phyloP scores from a whole-genome alignment of 2,888 invertebrate genomes.

The Tetranychus piercei region DNA sequence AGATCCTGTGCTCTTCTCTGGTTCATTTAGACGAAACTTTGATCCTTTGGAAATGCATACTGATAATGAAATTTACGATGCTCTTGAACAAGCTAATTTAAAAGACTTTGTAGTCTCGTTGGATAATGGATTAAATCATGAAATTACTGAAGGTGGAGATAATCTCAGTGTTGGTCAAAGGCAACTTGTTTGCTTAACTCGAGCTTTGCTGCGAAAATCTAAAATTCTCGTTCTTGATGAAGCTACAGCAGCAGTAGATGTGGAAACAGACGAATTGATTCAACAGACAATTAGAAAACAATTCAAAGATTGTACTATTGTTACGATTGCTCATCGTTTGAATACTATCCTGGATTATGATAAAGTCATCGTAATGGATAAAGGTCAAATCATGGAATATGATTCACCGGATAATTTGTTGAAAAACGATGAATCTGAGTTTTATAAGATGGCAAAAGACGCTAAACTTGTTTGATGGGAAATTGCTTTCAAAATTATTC shows the following conservation, averaged over 20 bases:
- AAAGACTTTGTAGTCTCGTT: conserved; percentile 47
- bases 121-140: conserved; percentile 47
- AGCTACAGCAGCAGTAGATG: conserved; percentile 31
- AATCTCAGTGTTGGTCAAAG: conserved; percentile 78
- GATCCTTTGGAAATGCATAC: conserved; percentile 66
- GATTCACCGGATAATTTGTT: conserved; percentile 25
- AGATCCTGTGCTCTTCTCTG: conserved; percentile 63
- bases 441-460: conserved; percentile 27
- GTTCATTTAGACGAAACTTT: conserved; percentile 56
- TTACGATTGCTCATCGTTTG: conserved; percentile 41
- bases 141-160: conserved; percentile 51
- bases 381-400: conserved; percentile 25
- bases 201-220: conserved; percentile 66
- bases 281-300: conserved; percentile 33
- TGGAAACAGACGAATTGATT: conserved; percentile 34
- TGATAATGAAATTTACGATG: conserved; percentile 62
- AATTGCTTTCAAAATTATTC: too few relatives aligned
- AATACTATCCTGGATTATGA: conserved; percentile 25
- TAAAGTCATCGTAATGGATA: conserved; percentile 50
- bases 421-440: conserved; percentile 22
- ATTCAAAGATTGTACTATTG: conserved; percentile 32
- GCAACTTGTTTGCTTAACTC: conserved; percentile 68
- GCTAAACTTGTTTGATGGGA: conserved; percentile 12
- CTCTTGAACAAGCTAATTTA: conserved; percentile 59
- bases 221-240: conserved; percentile 42